These are phyloP conservation scores for Stichodactyla mertensii DNA, from an alignment of 64 coral and sea anemone genomes.

Conservation along the genomic window DNA sequence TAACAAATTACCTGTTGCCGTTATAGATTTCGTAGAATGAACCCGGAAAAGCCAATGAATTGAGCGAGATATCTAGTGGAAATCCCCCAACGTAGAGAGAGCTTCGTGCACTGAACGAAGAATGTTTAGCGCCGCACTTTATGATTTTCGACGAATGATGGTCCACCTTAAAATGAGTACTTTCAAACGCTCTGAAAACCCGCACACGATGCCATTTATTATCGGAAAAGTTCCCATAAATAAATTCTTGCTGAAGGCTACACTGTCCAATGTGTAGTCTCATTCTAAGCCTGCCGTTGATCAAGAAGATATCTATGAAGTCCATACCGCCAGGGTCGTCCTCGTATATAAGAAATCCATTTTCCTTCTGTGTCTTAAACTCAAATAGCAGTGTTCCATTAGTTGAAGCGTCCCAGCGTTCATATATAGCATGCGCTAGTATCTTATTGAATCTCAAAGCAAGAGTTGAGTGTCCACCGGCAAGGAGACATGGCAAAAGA, in stretches of 20 bases:
- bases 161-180: slow-evolving; percentile 54
- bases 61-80: slow-evolving; percentile 22
- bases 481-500: slow-evolving; percentile 9
- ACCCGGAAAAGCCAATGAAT: slow-evolving; percentile 49
- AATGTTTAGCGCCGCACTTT: slow-evolving; percentile 22
- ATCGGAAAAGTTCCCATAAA: slow-evolving; percentile 58
- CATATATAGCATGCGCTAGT: slow-evolving; percentile 46
- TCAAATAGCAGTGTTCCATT: slow-evolving; percentile 55
- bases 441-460: slow-evolving; percentile 18
- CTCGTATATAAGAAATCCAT: slow-evolving; percentile 66
- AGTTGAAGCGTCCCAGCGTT: slow-evolving; percentile 55
- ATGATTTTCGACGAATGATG: slow-evolving; percentile 38
- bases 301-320: slow-evolving; percentile 67
- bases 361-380: slow-evolving; percentile 61
- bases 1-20: slow-evolving; percentile 35
- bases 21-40: slow-evolving; percentile 34
- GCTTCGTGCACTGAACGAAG: slow-evolving; percentile 27
- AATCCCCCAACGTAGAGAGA: slow-evolving; percentile 41
- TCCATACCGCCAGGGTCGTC: slow-evolving; percentile 66
- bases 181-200: slow-evolving; percentile 34
- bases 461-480: background rate
- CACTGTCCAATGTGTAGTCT: slow-evolving; percentile 62
- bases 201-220: slow-evolving; percentile 62
- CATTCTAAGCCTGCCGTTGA: slow-evolving; percentile 69
- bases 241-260: slow-evolving; percentile 36